A percentile compares a stretch with the other conserved stretches of the same genome.
Conservation (phyloP, 2,797 vertebrate genomes). For the Balearica regulorum region DNA sequence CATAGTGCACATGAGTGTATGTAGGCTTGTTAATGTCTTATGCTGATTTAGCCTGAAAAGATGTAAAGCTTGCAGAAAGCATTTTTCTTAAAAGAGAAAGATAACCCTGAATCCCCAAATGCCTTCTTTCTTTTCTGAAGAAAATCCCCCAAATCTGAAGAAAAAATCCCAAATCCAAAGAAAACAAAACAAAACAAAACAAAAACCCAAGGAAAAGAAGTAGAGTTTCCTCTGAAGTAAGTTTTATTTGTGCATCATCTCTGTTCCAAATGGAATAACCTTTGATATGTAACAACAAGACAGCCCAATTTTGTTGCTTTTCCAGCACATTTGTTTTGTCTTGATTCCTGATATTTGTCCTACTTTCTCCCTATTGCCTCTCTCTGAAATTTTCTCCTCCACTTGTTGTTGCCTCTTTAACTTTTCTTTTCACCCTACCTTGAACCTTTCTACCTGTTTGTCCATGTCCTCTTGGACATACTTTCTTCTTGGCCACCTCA, state of each 20-base stretch:
- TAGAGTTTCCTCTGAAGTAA: background rate
- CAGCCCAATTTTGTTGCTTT: background rate
- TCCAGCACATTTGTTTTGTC: background rate
- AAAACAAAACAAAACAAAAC: background rate
- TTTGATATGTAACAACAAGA: background rate
- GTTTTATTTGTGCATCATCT: background rate
- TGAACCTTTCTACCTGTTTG: background rate
- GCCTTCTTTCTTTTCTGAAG: background rate
- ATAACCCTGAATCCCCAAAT: background rate
- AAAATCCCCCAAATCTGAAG: background rate
- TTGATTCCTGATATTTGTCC: background rate
- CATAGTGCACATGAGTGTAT: fast-evolving
- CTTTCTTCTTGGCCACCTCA: background rate
- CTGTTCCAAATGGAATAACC: background rate
- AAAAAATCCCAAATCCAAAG: background rate
- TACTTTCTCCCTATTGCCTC: background rate
- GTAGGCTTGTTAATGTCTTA: background rate
- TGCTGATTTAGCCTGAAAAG: background rate
- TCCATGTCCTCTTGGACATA: background rate
- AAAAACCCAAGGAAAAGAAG: background rate
- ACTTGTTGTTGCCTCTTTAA: background rate
- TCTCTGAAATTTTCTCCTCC: background rate
- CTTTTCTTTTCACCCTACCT: background rate
- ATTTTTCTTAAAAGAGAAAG: background rate
- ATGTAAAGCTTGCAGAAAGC: background rate